Evolutionary conservation across 2,797 vertebrate genomes (phyloP), one percentile per base, ranked within the genome.

Genomic region (Anolis apletophallus): DNA sequence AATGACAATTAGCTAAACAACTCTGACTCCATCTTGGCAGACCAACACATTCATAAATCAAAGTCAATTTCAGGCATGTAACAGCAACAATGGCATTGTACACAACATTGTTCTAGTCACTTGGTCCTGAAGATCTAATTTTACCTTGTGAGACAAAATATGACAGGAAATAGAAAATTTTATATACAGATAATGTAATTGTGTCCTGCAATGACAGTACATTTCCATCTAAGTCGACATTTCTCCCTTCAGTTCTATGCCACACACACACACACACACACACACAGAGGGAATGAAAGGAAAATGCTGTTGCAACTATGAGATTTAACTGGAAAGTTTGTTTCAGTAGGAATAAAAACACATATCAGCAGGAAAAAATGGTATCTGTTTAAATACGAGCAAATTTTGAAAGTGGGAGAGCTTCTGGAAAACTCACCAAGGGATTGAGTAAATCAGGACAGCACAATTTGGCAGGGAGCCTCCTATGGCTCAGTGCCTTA

Each of bases 401-500:
- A 83, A 80, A 89, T 84, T 68, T 73, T 84, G 17, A 71, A 0
- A 85, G 3, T 64, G 29, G 83, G 52, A 68, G 10, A 2, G 54
- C 5, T 79, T 86, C 23, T 85, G 7, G 81, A 84, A 9, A 82
- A 77, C 10, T 46, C 74, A 59, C 29, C 59, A 86, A 1, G 67
- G 85, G 9, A 71, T 50, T 1, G 80, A 8, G 16, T 75, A 46
- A 46, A 46, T 46, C 46, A 46, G 46, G 46, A 3, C 46, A 5
- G 46, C 7, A 46, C 5, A 46, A 46, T 46, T 46, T 46, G 46
- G 46, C 46, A 46, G 6, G n/a, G n/a, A n/a, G n/a, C n/a, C n/a
- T n/a, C n/a, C n/a, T n/a, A n/a, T n/a, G n/a, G n/a, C n/a, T n/a
- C n/a, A n/a, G n/a, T n/a, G n/a, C n/a, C n/a, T n/a, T n/a, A n/a